Evolutionary conservation across 2,797 vertebrate species (phyloP), one percentile per base, ranked within the genome.

Genomic region (Spinus pinus): DNA sequence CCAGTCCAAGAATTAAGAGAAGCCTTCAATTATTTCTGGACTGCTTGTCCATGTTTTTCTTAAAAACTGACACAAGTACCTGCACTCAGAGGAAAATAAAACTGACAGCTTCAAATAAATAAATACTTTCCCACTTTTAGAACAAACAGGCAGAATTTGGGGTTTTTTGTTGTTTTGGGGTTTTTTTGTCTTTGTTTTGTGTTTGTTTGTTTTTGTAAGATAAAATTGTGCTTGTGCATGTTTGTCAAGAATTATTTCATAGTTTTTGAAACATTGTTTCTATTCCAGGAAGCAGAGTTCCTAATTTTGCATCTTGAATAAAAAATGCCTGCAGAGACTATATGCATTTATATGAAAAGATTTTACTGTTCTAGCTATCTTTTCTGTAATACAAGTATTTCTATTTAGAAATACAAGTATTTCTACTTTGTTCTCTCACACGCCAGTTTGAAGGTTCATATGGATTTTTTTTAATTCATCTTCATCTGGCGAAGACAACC

Each of bases 1-100:
- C 3, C 15, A 67, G 27, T 28, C 31, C 35, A 56, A 75, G 25
- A 71, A 75, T 44, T 57, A 70, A 53, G 44, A 90, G 64, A 94
- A 79, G 17, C 7, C 16, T 86, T 81, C 42, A 31, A 65, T 62
- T 81, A 86, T 58, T 93, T 86, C 47, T 79, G 47, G 47, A 73
- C 18, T 66, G 27, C 4, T 79, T 70, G 79, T 86, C 25, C 75
- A n/a, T 23, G 24, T 50, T 80, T 74, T 75, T 41, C 24, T 80
- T 73, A 56, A 77, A 88, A 92, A 77, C 3, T 23, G 30, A 61
- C 27, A 41, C 2, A 67, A 35, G 41, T 60, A 62, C 35, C 51
- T 57, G 49, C 23, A 42, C 21, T 65, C 24, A 56, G 30, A 71
- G 39, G 11, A 75, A 83, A 73, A 57, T 18, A 79, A 91, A 77